Evolutionary conservation across 2,797 vertebrate genomes (phyloP), one percentile per base, ranked within the genome.

Genomic region (Gymnopithys bicolor): DNA sequence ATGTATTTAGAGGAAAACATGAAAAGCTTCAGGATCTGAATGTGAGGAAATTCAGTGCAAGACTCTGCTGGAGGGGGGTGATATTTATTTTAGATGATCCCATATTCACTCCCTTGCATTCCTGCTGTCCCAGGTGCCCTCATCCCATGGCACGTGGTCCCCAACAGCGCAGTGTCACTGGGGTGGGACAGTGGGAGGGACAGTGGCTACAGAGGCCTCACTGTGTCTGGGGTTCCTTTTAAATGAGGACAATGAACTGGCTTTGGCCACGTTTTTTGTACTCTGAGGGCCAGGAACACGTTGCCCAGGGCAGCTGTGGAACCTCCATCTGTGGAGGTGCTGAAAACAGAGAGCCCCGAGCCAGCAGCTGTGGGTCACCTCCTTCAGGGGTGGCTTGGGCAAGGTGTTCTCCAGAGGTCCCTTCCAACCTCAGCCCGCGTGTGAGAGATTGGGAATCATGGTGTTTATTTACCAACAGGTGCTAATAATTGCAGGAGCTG

Each of bases 81-180:
- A 28, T 52, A 21, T 1, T 59, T 24, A 1, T 0, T 41, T 51
- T 13, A 8, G 43, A 32, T 43, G 3, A 30, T 58, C 22, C 12
- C 43, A 2, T 52, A 23, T 52, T 51, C 46, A 4, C 41, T 89
- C 22, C 9, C 28, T 32, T 41, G 19, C 5, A 10, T 9, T 41
- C n/a, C 19, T 23, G 11, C 33, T 69, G 60, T 37, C 56, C 23
- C 22, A n/a, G 52, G 19, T 81, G 62, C 43, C 51, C 19, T 48
- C 4, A 2, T 23, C 11, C 27, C 18, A 4, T n/a, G 37, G 28
- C 41, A 30, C 0, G 0, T 58, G 35, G 49, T 80, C 41, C 32
- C 23, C 16, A 25, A 6, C 33, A 28, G 27, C 2, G 5, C 3
- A 5, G 7, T 15, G 30, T 51, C n/a, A 15, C 24, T 74, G 53